Evolutionary conservation across 2,797 vertebrate genomes (phyloP).

Genomic region (Hybognathus amarus): DNA sequence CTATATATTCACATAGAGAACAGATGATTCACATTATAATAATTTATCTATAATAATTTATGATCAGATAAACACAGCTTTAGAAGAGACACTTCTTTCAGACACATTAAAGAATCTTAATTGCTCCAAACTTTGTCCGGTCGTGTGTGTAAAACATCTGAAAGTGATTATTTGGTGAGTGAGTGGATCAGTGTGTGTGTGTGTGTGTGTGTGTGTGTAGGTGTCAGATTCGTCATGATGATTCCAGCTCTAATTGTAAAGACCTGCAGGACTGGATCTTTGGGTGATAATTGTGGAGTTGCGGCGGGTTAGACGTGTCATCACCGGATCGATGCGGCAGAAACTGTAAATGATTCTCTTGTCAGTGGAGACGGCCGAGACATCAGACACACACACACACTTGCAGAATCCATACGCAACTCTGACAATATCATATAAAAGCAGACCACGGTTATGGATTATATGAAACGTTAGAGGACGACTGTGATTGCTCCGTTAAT

Average conservation of each 20-base stretch:
- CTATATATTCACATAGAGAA: background rate
- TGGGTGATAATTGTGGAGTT: constrained; percentile 63
- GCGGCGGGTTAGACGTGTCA: constrained; percentile 57
- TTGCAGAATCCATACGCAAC: background rate
- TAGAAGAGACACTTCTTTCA: background rate
- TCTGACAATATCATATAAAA: background rate
- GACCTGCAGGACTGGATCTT: constrained; percentile 57
- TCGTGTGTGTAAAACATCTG: no score
- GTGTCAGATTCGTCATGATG: constrained; percentile 76
- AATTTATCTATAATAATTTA: no score
- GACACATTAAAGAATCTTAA: no score
- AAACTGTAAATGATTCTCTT: constrained; percentile 54
- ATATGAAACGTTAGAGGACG: background rate
- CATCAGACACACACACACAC: background rate
- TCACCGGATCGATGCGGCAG: constrained; percentile 64
- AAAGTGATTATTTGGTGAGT: no score
- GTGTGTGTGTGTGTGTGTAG: constrained; percentile 37
- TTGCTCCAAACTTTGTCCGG: no score
- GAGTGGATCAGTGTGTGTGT: no score
- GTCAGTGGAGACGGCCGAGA: constrained; percentile 34
- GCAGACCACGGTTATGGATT: background rate
- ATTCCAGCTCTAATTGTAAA: constrained; percentile 74
- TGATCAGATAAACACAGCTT: background rate
- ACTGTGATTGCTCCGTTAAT: background rate
- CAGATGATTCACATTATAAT: accelerated